phyloP scores from a whole-genome alignment of 2,888 invertebrate species.

The Torymus texanus region DNA sequence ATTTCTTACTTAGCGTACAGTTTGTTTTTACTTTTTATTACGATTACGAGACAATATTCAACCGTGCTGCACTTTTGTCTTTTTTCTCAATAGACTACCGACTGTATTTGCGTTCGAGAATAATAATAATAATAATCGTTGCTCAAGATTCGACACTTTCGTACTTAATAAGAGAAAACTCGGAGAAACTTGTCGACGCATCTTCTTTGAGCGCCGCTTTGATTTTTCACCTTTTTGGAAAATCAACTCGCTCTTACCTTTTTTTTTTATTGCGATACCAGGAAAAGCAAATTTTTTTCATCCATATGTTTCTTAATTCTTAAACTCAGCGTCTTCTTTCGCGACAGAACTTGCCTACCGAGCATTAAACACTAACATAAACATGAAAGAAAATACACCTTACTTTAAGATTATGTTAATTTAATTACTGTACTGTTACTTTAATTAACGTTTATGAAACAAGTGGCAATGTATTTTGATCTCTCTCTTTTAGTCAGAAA shows the following conservation, averaged over 20 bases:
- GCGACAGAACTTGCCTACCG: slow-evolving; percentile 69
- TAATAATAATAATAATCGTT: slow-evolving; percentile 22
- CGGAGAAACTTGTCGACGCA: slow-evolving; percentile 52
- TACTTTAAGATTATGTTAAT: slow-evolving; percentile 66
- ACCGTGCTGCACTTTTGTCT: slow-evolving; percentile 54
- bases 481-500: slow-evolving; percentile 85
- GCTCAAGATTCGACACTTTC: slow-evolving; percentile 51
- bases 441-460: slow-evolving; percentile 74
- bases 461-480: slow-evolving; percentile 84
- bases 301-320: slow-evolving; percentile 52
- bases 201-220: slow-evolving; percentile 54
- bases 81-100: slow-evolving; percentile 50
- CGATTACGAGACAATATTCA: slow-evolving; percentile 61
- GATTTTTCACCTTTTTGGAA: slow-evolving; percentile 44
- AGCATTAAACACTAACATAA: slow-evolving; percentile 67
- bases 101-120: slow-evolving; percentile 54
- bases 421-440: slow-evolving; percentile 74
- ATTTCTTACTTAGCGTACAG: slow-evolving; percentile 71
- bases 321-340: slow-evolving; percentile 66
- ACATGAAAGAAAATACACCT: slow-evolving; percentile 63
- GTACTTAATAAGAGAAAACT: slow-evolving; percentile 56
- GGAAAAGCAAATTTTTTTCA: slow-evolving; percentile 57
- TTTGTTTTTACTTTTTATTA: slow-evolving; percentile 73
- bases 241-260: slow-evolving; percentile 57
- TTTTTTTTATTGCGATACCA: slow-evolving; percentile 58